These are phyloP conservation scores for Nasonia longicornis DNA, from an alignment of 1,140 invertebrate species.

Conservation along the genomic window DNA sequence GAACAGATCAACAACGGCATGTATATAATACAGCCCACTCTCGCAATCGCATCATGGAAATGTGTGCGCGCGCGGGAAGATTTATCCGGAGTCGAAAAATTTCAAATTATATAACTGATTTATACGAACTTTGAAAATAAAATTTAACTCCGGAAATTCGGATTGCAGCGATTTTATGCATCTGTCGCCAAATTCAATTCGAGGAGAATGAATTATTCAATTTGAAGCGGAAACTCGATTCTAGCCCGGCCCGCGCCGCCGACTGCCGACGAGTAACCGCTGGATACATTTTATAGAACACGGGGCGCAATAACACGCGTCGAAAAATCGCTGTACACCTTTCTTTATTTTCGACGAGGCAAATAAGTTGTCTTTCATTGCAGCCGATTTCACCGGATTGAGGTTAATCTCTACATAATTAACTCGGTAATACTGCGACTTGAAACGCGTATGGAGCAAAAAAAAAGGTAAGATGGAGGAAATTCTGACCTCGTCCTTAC, in stretches of 20 bases:
- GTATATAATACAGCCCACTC: not conserved
- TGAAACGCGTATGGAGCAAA: not conserved
- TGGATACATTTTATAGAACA: not conserved
- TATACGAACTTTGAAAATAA: not conserved
- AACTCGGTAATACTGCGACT: not conserved
- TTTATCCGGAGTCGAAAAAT: not conserved
- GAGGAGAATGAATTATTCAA: slow-evolving; percentile 3
- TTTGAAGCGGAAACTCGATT: not conserved
- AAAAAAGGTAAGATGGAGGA: not conserved
- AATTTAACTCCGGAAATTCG: not conserved
- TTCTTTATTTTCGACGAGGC: not conserved
- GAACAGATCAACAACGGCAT: too few species aligned
- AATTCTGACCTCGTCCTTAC: not conserved
- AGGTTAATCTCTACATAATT: not conserved
- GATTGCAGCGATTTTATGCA: slow-evolving; percentile 5
- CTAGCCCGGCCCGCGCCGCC: too few species aligned
- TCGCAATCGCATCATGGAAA: not conserved
- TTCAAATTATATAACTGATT: slow-evolving; percentile 1
- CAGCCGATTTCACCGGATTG: not conserved
- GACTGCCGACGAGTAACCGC: not conserved
- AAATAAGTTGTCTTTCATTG: not conserved
- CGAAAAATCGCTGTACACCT: not conserved
- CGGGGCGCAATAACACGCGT: not conserved
- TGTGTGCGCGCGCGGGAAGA: not conserved
- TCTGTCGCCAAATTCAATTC: slow-evolving; percentile 15